phyloP scores from a whole-genome alignment of 2,888 invertebrate species.

The Apotomis betuletana region DNA sequence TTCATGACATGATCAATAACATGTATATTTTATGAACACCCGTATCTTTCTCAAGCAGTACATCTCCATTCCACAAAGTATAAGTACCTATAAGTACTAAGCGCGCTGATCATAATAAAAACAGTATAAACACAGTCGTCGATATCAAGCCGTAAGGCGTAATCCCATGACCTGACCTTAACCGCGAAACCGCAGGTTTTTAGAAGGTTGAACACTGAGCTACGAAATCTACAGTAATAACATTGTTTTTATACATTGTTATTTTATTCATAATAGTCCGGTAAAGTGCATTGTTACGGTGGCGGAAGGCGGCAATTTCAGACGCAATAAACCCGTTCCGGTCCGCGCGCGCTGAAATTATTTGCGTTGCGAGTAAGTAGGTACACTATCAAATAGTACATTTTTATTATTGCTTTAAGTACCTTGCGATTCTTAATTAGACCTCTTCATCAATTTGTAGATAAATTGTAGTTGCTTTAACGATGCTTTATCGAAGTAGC shows the following conservation, averaged over 20 bases:
- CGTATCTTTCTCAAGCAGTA: too few species aligned
- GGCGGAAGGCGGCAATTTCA: constrained; percentile 37
- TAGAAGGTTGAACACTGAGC: neutral
- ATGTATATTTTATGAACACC: too few species aligned
- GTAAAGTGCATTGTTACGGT: constrained; percentile 30
- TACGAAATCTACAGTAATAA: neutral
- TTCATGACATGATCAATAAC: too few species aligned
- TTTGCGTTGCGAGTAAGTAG: constrained; percentile 12
- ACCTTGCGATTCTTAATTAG: neutral
- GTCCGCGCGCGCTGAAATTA: constrained; percentile 32
- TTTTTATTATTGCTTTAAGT: neutral
- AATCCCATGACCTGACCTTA: neutral
- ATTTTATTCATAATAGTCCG: constrained; percentile 17
- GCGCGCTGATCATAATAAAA: too few species aligned
- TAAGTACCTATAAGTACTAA: too few species aligned
- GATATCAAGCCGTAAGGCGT: neutral
- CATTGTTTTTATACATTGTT: constrained; percentile 1
- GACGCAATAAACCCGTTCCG: constrained; percentile 38
- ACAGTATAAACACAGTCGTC: too few species aligned
- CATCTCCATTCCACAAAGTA: too few species aligned
- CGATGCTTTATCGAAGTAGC: too few species aligned
- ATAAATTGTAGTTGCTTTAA: too few species aligned
- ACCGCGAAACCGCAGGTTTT: neutral
- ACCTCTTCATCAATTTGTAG: too few species aligned
- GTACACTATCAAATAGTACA: neutral